Base-by-base conservation (phyloP, 1,140 invertebrate genomes). In the Drosophila equinoxialis region DNA sequence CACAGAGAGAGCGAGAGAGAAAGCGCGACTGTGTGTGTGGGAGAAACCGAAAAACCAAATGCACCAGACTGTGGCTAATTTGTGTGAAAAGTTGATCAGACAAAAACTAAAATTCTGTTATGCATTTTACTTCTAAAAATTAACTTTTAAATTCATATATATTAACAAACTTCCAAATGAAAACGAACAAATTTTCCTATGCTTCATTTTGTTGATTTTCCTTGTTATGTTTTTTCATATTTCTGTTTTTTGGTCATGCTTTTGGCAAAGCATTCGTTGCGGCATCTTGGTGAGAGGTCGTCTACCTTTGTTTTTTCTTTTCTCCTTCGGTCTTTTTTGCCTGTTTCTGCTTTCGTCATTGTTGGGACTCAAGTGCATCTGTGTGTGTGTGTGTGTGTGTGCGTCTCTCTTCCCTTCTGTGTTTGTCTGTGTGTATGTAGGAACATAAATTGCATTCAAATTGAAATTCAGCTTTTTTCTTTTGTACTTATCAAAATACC, bases 231-330 rank as follows among this genome's bases (percentile, higher is more conserved):
- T 30, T 68, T 65, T 51, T 51, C 10, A 10, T 62, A n/a, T 67
- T 23, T 57, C 6, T 4, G 33, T 20, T 8, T 17, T 62, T 13
- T 57, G 7, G 37, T 20, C n/a, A 1, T 54, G 45, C 54, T 63
- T 73, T 73, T 51, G 60, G 42, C 51, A 13, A 23, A 45, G 11
- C 45, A 51, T 51, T 51, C 45, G 45, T 23, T 51, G 51, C 63
- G 62, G 76, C 72, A 76, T 72, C 68, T 64, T 65, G 72, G 7
- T 14, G 39, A 39, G 66, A 81, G 84, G 84, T 87, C 84, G 84
- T 89, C 68, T 33, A 89, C 84, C 84, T 87, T 51, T 51, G 45
- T 23, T 51, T 51, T 51, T 23, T 51, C 45, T 51, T 51, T 51
- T 20, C 45, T 51, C 17, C 17, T 51, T 51, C 17, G 17, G 20